A percentile compares a stretch with the other conserved stretches of the same genome.
Evolutionary conservation across 1,140 invertebrate species (phyloP).

Genomic region (Harlomillsia oculata): DNA sequence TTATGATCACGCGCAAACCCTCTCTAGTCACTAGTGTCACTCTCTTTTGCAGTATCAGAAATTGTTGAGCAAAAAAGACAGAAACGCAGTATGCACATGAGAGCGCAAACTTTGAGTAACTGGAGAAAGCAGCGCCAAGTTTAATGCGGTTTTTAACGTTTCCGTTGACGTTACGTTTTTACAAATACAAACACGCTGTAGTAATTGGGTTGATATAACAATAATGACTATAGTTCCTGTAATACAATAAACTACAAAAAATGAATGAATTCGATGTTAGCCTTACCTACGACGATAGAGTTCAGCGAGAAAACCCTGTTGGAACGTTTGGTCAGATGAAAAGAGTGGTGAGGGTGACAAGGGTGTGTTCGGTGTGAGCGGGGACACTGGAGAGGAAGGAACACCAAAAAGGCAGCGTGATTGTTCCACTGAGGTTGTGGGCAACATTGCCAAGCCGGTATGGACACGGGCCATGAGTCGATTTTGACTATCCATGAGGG

Average conservation of each 20-base stretch:
- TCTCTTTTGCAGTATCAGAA: background rate
- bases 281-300: slow-evolving; percentile 34
- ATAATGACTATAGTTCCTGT: background rate
- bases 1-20: background rate
- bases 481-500: slow-evolving; percentile 37
- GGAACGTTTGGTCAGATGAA: slow-evolving; percentile 38
- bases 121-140: too few relatives aligned
- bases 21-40: background rate
- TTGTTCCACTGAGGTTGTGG: slow-evolving; percentile 27
- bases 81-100: too few relatives aligned
- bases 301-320: slow-evolving; percentile 41
- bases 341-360: slow-evolving; percentile 41
- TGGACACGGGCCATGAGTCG: slow-evolving; percentile 36
- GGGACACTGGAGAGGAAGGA: slow-evolving; percentile 49
- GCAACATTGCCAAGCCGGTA: slow-evolving; percentile 44
- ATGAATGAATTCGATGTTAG: background rate
- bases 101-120: too few relatives aligned
- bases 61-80: background rate
- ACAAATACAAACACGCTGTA: too few relatives aligned
- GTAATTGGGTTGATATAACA: too few relatives aligned
- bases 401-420: slow-evolving; percentile 30
- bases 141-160: too few relatives aligned
- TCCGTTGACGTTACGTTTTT: too few relatives aligned
- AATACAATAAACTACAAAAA: background rate
- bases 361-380: slow-evolving; percentile 43